phyloP scores from a whole-genome alignment of 2,113 vertebrate species.

The Todiramphus saurophagus region DNA sequence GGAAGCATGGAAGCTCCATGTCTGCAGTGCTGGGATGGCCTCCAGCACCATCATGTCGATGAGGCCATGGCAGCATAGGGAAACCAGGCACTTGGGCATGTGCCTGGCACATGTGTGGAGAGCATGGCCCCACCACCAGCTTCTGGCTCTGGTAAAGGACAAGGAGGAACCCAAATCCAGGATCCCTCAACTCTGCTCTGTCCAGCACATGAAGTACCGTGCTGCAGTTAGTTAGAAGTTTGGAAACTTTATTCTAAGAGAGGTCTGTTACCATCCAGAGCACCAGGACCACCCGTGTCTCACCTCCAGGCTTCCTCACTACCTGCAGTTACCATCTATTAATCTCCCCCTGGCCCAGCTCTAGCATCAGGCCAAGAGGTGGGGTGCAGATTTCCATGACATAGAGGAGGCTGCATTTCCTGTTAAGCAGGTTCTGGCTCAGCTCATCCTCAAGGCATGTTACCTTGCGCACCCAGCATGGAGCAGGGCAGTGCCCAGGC shows the following conservation, averaged over 20 bases:
- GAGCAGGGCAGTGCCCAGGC: not conserved
- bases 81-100: fast-evolving
- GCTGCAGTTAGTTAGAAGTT: not conserved
- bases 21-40: fast-evolving
- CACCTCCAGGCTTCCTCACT: not conserved
- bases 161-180: not conserved
- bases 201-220: fast-evolving
- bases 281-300: not conserved
- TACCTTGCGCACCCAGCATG: not conserved
- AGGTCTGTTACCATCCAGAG: not conserved
- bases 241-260: not conserved
- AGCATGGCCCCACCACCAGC: not conserved
- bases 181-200: not conserved
- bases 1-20: not conserved
- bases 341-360: not conserved
- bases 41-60: fast-evolving
- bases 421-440: constrained; percentile 12
- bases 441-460: fast-evolving
- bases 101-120: not conserved
- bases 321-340: not conserved
- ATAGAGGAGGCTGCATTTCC: not conserved
- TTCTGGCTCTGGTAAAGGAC: not conserved
- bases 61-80: fast-evolving
- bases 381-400: constrained; percentile 3
- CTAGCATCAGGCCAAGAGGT: not conserved